Conservation (phyloP, 2,888 invertebrate genomes). For the Lasioglossum figueresi region DNA sequence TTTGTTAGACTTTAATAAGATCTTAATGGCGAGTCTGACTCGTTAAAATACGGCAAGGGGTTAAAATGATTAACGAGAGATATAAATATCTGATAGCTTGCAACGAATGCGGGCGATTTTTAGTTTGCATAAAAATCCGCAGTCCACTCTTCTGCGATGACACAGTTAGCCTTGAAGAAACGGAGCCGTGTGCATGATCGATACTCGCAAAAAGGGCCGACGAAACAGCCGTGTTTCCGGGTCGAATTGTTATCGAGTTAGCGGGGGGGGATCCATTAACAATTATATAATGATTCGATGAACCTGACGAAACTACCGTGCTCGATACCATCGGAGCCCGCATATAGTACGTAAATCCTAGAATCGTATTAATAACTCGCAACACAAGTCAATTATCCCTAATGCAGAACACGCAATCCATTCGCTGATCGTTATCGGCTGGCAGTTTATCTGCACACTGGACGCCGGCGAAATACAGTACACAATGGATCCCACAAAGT, state of each 20-base stretch:
- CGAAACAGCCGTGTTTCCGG: background rate
- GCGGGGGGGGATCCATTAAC: background rate
- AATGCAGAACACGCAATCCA: slow-evolving; percentile 9
- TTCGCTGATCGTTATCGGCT: slow-evolving; percentile 43
- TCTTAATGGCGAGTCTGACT: too few species aligned
- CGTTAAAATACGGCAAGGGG: too few species aligned
- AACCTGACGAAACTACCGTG: background rate
- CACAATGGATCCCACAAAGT: background rate
- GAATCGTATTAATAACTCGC: slow-evolving; percentile 43
- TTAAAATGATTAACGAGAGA: too few species aligned
- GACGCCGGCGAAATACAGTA: background rate
- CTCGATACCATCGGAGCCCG: background rate
- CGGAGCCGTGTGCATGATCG: background rate
- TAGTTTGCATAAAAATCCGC: background rate
- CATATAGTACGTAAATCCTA: slow-evolving; percentile 1
- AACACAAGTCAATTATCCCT: slow-evolving; percentile 31
- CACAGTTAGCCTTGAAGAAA: background rate
- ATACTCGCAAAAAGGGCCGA: background rate
- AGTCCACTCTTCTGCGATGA: background rate
- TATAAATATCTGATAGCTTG: too few species aligned
- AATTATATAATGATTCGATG: slow-evolving; percentile 5
- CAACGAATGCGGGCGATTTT: background rate
- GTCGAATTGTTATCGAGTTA: background rate
- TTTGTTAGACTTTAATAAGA: too few species aligned
- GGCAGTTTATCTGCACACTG: slow-evolving; percentile 27